These are phyloP conservation scores for Polypterus senegalus DNA, from an alignment of 2,113 vertebrate species.

Conservation along the genomic window DNA sequence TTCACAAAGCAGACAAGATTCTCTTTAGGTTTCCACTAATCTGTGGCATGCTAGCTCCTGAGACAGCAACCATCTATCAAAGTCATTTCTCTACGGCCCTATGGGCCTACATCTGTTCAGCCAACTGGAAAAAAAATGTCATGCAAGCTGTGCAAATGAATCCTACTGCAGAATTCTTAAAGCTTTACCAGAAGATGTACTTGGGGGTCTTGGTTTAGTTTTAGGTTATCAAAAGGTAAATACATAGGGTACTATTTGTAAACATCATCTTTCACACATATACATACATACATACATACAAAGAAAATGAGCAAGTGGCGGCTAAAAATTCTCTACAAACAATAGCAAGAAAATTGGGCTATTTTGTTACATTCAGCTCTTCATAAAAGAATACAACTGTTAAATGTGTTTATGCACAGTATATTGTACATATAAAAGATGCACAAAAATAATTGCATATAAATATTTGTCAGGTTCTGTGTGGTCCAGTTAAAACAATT, in stretches of 20 bases:
- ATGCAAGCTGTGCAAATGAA: constrained; percentile 49
- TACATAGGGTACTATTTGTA: constrained; percentile 11
- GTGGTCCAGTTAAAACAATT: too few relatives aligned
- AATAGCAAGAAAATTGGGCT: too few relatives aligned
- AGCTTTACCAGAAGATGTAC: constrained; percentile 22
- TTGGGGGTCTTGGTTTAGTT: constrained; percentile 12
- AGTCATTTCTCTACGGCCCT: constrained; percentile 51
- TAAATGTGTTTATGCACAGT: too few relatives aligned
- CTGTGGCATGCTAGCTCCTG: constrained; percentile 44
- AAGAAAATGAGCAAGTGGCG: constrained; percentile 14
- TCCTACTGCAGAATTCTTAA: constrained; percentile 23
- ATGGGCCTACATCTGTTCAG: constrained; percentile 54
- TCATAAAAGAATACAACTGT: too few relatives aligned
- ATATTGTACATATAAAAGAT: too few relatives aligned
- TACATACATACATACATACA: constrained; percentile 9
- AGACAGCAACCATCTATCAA: constrained; percentile 65
- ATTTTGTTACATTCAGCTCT: too few relatives aligned
- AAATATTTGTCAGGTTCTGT: too few relatives aligned
- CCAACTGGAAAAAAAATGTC: constrained; percentile 55
- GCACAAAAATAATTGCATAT: too few relatives aligned
- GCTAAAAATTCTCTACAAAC: too few relatives aligned
- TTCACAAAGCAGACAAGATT: constrained; percentile 53
- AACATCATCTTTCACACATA: constrained; percentile 1
- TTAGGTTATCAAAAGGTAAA: constrained; percentile 11
- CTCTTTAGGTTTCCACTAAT: constrained; percentile 62